Evolutionary conservation across 2,113 vertebrate genomes (phyloP), one percentile per base, ranked within the genome.

Genomic region (Zeus faber): DNA sequence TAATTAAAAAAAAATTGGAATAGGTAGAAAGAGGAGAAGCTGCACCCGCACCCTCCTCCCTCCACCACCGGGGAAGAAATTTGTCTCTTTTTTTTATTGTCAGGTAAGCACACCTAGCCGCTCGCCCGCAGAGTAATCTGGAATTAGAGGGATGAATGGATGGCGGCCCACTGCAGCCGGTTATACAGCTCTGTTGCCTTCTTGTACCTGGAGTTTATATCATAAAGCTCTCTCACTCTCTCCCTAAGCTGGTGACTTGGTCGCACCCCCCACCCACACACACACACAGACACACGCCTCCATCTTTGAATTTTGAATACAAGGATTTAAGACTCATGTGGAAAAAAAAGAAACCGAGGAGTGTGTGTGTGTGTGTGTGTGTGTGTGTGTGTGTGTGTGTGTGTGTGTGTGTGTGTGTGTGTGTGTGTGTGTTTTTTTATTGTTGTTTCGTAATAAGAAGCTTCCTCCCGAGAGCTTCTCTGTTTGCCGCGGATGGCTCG

Each of bases 91-190:
- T 72, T 79, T 70, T 74, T 67, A 68, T 80, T 87, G 81, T 82
- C 82, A 87, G 82, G 77, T 77, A 71, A 86, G 67, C 75, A 77
- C 76, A 89, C 81, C 81, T 88, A 83, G 62, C 70, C 76, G 74
- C 80, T 9, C 33, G 9, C 10, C 4, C 3, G 33, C 33, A 6
- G 33, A 78, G 87, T 87, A 87, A 88, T 86, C 76, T 74, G 70
- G 81, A 85, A 83, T 85, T 86, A 85, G 62, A 4, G 58, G 76
- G 78, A 84, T 88, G 61, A 86, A 87, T 80, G 72, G 71, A 77
- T 80, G 72, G 71, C 76, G 71, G 52, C 58, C n/a, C n/a, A 69
- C 74, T 86, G 79, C 85, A 71, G 83, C 77, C 69, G 82, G 61
- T 75, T 74, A 83, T 79, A 76, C 37, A 37, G 54, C 56, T 45